Evolutionary conservation across 2,888 invertebrate genomes (phyloP).

Genomic region (Nomada goodeniana): DNA sequence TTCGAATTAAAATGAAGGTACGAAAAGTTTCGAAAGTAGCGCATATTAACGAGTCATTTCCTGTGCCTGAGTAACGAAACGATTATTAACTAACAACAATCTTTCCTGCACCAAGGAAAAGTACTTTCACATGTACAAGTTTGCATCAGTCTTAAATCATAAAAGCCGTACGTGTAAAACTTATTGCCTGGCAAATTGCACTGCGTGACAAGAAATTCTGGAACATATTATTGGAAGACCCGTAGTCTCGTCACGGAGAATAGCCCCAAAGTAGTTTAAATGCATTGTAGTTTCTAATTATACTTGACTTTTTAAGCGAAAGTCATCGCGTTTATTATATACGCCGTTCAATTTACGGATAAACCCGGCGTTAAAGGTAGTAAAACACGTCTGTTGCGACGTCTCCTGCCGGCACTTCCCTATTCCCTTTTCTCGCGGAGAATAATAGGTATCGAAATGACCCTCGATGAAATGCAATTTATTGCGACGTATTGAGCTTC

Average conservation of each 20-base stretch:
- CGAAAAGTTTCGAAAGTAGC: neutral
- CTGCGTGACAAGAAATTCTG: slow-evolving; percentile 51
- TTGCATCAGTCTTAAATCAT: neutral
- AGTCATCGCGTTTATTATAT: slow-evolving; percentile 41
- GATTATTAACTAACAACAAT: neutral
- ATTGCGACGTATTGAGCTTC: slow-evolving; percentile 34
- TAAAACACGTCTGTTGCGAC: slow-evolving; percentile 62
- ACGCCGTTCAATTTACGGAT: slow-evolving; percentile 43
- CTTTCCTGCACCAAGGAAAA: neutral
- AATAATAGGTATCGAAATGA: slow-evolving; percentile 58
- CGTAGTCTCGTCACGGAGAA: slow-evolving; percentile 30
- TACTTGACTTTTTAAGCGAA: slow-evolving; percentile 55
- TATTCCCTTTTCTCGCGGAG: slow-evolving; percentile 40
- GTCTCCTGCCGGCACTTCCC: slow-evolving; percentile 71
- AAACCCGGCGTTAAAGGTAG: slow-evolving; percentile 10
- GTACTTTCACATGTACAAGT: neutral
- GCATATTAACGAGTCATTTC: neutral
- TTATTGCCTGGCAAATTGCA: slow-evolving; percentile 24
- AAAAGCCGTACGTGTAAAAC: slow-evolving; percentile 15
- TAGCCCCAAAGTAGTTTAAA: slow-evolving; percentile 45
- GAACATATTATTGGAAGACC: slow-evolving; percentile 11
- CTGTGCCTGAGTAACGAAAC: neutral
- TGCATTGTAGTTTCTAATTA: slow-evolving; percentile 52
- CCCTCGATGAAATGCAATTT: slow-evolving; percentile 52
- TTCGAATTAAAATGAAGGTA: too few relatives aligned